Evolutionary conservation across 1,140 invertebrate genomes (phyloP), one percentile per base, ranked within the genome.

Genomic region (Helicoverpa zea): DNA sequence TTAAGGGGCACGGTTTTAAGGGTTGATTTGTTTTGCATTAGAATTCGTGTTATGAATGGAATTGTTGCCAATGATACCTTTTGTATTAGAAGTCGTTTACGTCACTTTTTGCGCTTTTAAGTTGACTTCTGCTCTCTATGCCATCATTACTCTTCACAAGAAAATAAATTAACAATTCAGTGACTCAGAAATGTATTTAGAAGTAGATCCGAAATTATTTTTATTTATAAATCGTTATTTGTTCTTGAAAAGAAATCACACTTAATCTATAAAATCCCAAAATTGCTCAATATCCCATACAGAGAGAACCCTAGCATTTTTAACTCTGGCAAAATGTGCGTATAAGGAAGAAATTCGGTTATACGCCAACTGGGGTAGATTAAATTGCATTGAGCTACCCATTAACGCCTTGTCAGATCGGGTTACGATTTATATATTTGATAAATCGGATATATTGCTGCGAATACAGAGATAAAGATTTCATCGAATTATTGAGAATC

Each of bases 371-470:
- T 89, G 91, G 93, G 94, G 93, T 92, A 89, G 90, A 89, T 92
- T 89, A 95, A 95, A 95, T 95, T 95, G 92, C 92, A 95, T 95
- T 94, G 91, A 90, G 92, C 88, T 88, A 87, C 89, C 94, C 94
- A 95, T 95, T 95, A 95, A 94, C 92, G 94, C 92, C 91, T 94
- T 95, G 94, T 95, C 95, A 94, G 93, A 94, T 95, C 91, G 87
- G 90, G 95, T 95, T 94, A 89, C 90, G 92, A 92, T 94, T 94
- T 94, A 93, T 94, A 89, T 91, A 88, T 93, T 92, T 92, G 93
- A 95, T 94, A 94, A 94, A 94, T 94, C 86, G 89, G 87, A 91
- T 93, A 89, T 89, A 90, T 89, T 89, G 88, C 87, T 63, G 76
- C 63, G 56, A 64, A 63, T 56, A 35, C 77, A 68, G 23, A 29